Evolutionary conservation across 2,888 invertebrate genomes (phyloP), one percentile per base, ranked within the genome.

Genomic region (Fragum fragum): DNA sequence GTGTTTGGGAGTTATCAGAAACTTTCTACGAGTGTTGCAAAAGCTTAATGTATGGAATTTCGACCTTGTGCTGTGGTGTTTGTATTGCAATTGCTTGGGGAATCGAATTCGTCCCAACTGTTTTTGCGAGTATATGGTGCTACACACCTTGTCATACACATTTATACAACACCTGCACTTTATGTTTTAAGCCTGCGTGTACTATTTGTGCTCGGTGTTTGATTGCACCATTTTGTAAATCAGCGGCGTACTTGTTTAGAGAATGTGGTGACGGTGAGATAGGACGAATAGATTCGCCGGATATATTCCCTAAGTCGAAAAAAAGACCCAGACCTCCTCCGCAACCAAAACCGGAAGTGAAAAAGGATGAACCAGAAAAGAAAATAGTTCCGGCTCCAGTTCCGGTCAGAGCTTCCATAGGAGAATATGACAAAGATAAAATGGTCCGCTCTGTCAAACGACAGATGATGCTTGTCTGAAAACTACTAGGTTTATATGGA

Each of bases 71-170:
- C 28, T 83, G 85, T 69, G 82, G 82, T 0, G n/a, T 57, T 42
- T 85, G 82, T 23, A 81, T 85, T 42, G 85, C 82, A 3, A 71
- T 79, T 11, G 69, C 55, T 47, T 85, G 85, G 85, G 82, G 72
- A 2, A n/a, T 78, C 2, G 69, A 80, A 23, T 74, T 82, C 32
- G 85, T 79, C 5, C 85, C 85, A 1, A 28, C 73, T 1, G 1
- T 82, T n/a, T 82, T 83, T 57, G 21, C 75, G 2, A 70, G 68
- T 29, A 52, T 83, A 1, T 85, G 85, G 85, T 76, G 59, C 23
- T 28, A 75, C 5, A 82, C 85, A 11, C 85, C 85, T 0, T 76
- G 42, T 39, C 59, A 39, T 23, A 57, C 72, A 1, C 7, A 61
- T 9, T 16, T 82, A 1, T 68, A 80, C 2, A 68, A 79, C 6